Base-by-base conservation (phyloP, 2,888 invertebrate species). In the Nomada fabriciana region DNA sequence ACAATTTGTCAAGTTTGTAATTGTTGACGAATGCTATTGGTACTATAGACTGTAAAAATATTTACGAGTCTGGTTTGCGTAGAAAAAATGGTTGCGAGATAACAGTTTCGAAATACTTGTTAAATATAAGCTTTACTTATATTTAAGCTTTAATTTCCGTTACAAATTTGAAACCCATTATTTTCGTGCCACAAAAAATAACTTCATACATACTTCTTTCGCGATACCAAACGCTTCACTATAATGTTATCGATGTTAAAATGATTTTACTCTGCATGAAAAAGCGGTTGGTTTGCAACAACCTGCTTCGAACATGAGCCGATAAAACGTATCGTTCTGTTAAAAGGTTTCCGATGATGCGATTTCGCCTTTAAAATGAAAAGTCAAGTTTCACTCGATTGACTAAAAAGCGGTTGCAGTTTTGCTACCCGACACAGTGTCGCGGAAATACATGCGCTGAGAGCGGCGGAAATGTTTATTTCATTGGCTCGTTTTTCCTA, bases 381-480 rank as follows among this genome's bases (percentile, higher is more conserved):
- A 13, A 74, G 57, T 50, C 50, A 52, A 74, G 23, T 20, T 36
- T 5, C 67, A 74, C 67, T 74, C 42, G 50, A 57, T 65, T 73
- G 23, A 15, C 50, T 65, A 23, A 42, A 53, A 64, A 73, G 64
- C 42, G 59, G 67, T 67, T 67, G 50, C 23, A 59, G 47, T 59
- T 59, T 29, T 47, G 57, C 61, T 63, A 23, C 50, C 64, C 25
- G 20, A 25, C 5, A 20, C 11, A 20, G n/a, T 18, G 3, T 42
- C 50, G 52, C 50, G 29, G 50, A 70, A 65, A 76, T 15, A 52
- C 36, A 18, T 13, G 36, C 36, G 36, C 43, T 15, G 42, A 72
- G 43, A 52, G 20, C 57, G 72, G 42, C n/a, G 15, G 72, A 25
- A 72, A 68, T 36, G 29, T 78, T 53, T 59, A 18, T 63, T 63